Conservation (phyloP, 2,888 invertebrate species). For the Petrolisthes cinctipes region DNA sequence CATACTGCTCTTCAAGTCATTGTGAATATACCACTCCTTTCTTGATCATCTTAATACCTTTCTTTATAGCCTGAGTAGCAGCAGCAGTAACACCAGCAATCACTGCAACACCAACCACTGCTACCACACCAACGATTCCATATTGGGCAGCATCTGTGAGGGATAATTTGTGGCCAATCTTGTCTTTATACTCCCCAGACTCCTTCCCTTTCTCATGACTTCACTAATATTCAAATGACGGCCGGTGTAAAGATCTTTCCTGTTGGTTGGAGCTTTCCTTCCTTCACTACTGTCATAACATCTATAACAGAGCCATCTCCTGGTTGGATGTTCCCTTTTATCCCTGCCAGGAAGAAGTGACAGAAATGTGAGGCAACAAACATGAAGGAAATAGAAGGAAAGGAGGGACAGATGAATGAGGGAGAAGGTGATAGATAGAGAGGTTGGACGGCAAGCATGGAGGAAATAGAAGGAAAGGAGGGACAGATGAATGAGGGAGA, state of each 20-base stretch:
- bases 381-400: too few species aligned
- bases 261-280: slow-evolving; percentile 79
- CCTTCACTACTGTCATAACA: slow-evolving; percentile 81
- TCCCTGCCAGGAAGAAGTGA: background rate
- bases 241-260: slow-evolving; percentile 79
- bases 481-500: too few species aligned
- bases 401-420: too few species aligned
- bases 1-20: too few species aligned
- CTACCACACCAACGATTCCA: slow-evolving; percentile 81
- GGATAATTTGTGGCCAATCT: slow-evolving; percentile 77
- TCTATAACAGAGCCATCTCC: slow-evolving; percentile 69
- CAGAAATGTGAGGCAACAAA: too few species aligned
- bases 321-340: slow-evolving; percentile 73
- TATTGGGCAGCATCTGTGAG: slow-evolving; percentile 76
- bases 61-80: slow-evolving; percentile 51
- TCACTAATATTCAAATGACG: slow-evolving; percentile 79
- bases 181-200: slow-evolving; percentile 79
- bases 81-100: slow-evolving; percentile 65
- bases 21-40: slow-evolving; percentile 23
- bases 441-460: too few species aligned
- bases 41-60: slow-evolving; percentile 61
- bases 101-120: slow-evolving; percentile 81
- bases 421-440: too few species aligned
- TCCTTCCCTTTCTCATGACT: slow-evolving; percentile 80
- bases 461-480: too few species aligned